Base-by-base conservation (phyloP, 2,797 vertebrate genomes). In the Eutrigla gurnardus region DNA sequence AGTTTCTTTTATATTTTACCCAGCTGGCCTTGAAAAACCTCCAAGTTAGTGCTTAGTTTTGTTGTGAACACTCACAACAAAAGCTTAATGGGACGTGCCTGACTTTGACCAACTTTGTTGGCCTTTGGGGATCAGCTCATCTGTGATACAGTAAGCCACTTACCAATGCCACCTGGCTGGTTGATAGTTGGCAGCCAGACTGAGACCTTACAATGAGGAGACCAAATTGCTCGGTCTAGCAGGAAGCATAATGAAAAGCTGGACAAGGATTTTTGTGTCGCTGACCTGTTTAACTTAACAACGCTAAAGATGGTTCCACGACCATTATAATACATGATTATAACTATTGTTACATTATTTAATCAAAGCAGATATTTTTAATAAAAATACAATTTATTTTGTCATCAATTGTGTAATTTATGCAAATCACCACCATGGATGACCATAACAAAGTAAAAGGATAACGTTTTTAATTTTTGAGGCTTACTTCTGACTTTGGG, bases 111-210 rank as follows among this genome's bases (percentile, higher is more conserved):
- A 74, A 55, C 18, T 70, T 73, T 32, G 45, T 60, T 49, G 12
- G 40, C 35, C 35, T 75, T 61, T 15, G 49, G 36, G 53, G 42
- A 75, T 78, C 50, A 58, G 8, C 60, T 14, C 18, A 4, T 53
- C 74, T 80, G 17, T 81, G 45, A 73, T 59, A 1, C 7, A 35
- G 47, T 64, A 72, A 82, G 57, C 70, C 62, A 53, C 52, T 71
- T 75, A 42, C 54, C 45, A 25, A 65, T 68, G 78, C 73, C 73
- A 80, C 81, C 77, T 79, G 70, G 68, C 40, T 67, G 70, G 49
- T 78, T 85, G 82, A 86, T 70, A 35, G 53, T 75, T 81, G 65
- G 63, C 77, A 46, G 70, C 61, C 69, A 70, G 64, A 68, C 65
- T 46, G 47, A 76, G n/a, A 72, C 72, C 50, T 60, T 70, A 85